Evolutionary conservation across 2,888 invertebrate species (phyloP), one percentile per base, ranked within the genome.

Genomic region (Cerastis leucographa): DNA sequence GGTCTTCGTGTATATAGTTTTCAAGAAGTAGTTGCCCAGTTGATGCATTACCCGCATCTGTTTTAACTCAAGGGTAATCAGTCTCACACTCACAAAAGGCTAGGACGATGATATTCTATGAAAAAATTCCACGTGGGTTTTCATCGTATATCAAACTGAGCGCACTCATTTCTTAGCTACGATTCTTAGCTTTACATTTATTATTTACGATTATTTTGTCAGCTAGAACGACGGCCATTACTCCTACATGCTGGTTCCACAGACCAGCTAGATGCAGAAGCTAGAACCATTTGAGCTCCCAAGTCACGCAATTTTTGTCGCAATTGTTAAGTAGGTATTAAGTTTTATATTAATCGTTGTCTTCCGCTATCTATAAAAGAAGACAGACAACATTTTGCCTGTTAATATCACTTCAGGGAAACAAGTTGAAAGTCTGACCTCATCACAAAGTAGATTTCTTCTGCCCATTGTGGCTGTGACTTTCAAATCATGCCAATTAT

Each of bases 131-230:
- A 54, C 61, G 85, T 85, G 71, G 71, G 68, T 42, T 54, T 25
- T 54, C 64, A 62, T 75, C 73, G 59, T 80, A 75, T 49, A 80
- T 86, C 81, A 87, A 75, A 76, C 22, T 25, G 74, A 66, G 54
- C 65, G 40, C 59, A 75, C 81, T 67, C 68, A 75, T 75, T 87
- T 81, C 76, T 83, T 73, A 78, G 64, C 70, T n/a, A 19, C 29
- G 49, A 59, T 74, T 85, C 40, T 76, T 40, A 69, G 72, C 62
- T 74, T 61, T 76, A 68, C 73, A 74, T 80, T 78, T 86, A 86
- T 86, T 85, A 87, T 85, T 85, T 84, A 89, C 80, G 80, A 84
- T 83, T 83, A 87, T 89, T 85, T 85, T 87, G 79, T 84, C 84
- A 80, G 67, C 62, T 82, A 62, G 12, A 83, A 85, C 40, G 79